Evolutionary conservation across 2,888 invertebrate genomes (phyloP).

Genomic region (Hoplodrina blanda): DNA sequence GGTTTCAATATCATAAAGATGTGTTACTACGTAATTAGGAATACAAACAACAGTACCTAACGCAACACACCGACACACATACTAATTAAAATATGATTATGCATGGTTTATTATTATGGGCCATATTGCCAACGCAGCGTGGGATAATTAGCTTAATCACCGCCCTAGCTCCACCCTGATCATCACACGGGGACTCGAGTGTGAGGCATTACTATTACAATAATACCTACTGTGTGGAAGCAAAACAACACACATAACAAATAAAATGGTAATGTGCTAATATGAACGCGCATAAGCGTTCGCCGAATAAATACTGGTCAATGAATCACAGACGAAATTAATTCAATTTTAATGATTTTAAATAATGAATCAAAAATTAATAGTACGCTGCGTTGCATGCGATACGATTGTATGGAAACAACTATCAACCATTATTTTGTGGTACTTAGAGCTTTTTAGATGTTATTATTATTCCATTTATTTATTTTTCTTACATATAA

Average conservation of each 20-base stretch:
- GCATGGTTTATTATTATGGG: conserved; percentile 51
- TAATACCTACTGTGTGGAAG: conserved; percentile 19
- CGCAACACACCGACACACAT: conserved; percentile 9
- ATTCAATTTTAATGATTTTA: conserved; percentile 24
- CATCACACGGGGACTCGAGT: conserved; percentile 27
- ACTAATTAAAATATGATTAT: conserved; percentile 56
- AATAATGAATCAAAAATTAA: conserved; percentile 39
- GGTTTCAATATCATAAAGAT: conserved; percentile 19
- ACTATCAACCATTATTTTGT: conserved; percentile 9
- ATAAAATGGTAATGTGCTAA: conserved; percentile 49
- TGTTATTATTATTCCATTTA: too few species aligned
- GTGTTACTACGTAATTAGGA: conserved; percentile 12
- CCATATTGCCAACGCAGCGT: conserved; percentile 45
- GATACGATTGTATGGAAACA: conserved; percentile 31
- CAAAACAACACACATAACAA: conserved; percentile 58
- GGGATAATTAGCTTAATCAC: conserved; percentile 59
- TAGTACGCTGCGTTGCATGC: neutral
- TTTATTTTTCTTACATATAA: too few species aligned
- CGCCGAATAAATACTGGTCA: conserved; percentile 56
- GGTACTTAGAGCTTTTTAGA: neutral
- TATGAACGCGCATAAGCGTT: conserved; percentile 43
- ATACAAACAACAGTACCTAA: conserved; percentile 23
- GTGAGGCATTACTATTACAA: conserved; percentile 30
- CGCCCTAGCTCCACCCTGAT: conserved; percentile 38
- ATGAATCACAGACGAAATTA: conserved; percentile 53